phyloP scores from a whole-genome alignment of 2,888 invertebrate species.

The Andrena marginata region DNA sequence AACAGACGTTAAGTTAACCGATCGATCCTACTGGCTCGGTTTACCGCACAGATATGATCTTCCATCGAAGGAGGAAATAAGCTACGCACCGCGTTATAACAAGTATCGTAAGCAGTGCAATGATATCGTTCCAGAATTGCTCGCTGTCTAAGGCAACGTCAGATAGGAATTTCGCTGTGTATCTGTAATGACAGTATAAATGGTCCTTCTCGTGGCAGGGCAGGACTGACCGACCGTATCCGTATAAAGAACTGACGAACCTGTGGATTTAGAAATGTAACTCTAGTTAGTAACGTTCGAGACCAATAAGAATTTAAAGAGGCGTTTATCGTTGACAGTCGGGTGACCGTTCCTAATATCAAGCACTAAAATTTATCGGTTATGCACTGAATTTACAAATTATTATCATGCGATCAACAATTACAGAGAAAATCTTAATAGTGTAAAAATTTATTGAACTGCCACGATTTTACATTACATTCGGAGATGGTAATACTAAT shows the following conservation, averaged over 20 bases:
- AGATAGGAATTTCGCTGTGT: slow-evolving; percentile 92
- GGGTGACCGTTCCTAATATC: too few relatives aligned
- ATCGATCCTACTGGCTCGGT: background rate
- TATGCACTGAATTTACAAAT: too few relatives aligned
- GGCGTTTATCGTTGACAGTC: too few relatives aligned
- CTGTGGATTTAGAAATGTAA: slow-evolving; percentile 60
- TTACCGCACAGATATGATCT: slow-evolving; percentile 90
- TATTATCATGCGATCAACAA: too few relatives aligned
- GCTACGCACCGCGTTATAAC: slow-evolving; percentile 89
- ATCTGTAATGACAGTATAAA: slow-evolving; percentile 93
- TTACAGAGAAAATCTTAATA: too few relatives aligned
- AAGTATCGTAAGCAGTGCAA: slow-evolving; percentile 90
- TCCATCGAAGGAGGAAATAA: slow-evolving; percentile 92
- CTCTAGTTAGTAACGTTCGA: too few relatives aligned
- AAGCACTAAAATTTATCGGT: too few relatives aligned
- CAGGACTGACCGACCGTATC: slow-evolving; percentile 90
- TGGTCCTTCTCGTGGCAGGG: slow-evolving; percentile 91
- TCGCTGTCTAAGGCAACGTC: slow-evolving; percentile 93
- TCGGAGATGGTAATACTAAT: too few relatives aligned
- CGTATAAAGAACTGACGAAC: slow-evolving; percentile 93
- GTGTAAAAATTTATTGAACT: too few relatives aligned
- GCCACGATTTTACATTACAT: too few relatives aligned
- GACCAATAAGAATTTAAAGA: too few relatives aligned
- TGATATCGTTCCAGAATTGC: slow-evolving; percentile 93
- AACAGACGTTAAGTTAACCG: background rate